These are phyloP conservation scores for Mastomys coucha DNA, from an alignment of 2,113 vertebrate species.

Conservation along the genomic window DNA sequence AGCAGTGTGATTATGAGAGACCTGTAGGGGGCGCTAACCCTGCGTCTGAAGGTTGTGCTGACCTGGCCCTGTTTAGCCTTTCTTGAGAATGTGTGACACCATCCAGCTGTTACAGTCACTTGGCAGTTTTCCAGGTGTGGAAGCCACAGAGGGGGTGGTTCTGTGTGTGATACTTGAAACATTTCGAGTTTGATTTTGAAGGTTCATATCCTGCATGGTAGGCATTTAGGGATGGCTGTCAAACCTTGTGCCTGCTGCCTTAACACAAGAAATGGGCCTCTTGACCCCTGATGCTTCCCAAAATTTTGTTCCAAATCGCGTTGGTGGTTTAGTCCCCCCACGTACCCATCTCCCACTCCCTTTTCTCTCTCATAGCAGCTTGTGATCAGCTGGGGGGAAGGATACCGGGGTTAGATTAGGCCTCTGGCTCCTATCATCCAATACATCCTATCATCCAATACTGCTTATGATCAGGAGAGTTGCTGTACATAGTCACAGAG, in stretches of 20 bases:
- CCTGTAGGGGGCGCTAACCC: background rate
- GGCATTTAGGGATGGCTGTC: background rate
- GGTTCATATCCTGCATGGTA: too few relatives aligned
- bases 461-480: background rate
- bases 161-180: background rate
- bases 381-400: fast-evolving
- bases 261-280: background rate
- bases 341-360: fast-evolving
- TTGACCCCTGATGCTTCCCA: fast-evolving
- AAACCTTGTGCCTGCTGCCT: background rate
- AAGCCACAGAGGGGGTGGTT: background rate
- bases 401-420: background rate
- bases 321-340: fast-evolving
- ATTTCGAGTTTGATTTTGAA: too few relatives aligned
- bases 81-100: background rate
- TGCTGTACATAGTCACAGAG: fast-evolving
- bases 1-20: fast-evolving
- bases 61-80: fast-evolving
- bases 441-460: fast-evolving
- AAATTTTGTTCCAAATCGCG: background rate
- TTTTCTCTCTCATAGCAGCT: fast-evolving
- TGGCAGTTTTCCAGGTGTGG: background rate
- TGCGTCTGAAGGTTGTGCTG: fast-evolving
- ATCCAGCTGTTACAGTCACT: fast-evolving
- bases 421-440: background rate